Evolutionary conservation across 2,888 invertebrate genomes (phyloP), one percentile per base, ranked within the genome.

Genomic region (Stramonita haemastoma): DNA sequence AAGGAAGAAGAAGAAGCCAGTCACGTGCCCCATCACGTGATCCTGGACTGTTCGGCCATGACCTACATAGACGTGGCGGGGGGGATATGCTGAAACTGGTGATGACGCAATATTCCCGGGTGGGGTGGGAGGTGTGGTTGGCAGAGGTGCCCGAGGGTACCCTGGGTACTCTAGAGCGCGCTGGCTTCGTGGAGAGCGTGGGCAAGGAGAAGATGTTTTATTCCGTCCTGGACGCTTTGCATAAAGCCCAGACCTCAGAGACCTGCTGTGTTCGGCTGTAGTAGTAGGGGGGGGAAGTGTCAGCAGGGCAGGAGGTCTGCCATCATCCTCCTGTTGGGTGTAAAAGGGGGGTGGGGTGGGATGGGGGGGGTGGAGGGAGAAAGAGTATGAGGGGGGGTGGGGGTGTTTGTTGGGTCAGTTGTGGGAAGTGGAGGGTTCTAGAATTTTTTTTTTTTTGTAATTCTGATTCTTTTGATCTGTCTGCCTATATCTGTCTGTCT

Each of bases 1-100:
- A 83, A 46, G n/a, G 90, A 22, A 4, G 29, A 32, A n/a, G 90
- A 22, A 4, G 29, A 32, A 1, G 34, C 19, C 19, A 34, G 4
- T 11, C 26, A 87, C 15, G 56, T 36, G 86, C 81, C 90, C 5
- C 90, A 88, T 17, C 89, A 91, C 70, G 89, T 95, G 81, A 91
- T 95, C 56, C 89, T 95, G n/a, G 95, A 95, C 90, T 95, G 94
- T 87, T 93, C 93, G 19, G 90, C 93, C n/a, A 92, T 95, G 56
- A 93, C 93, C 46, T 95, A 95, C 90, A 92, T 95, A 26, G 95
- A 95, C 87, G 90, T 94, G 0, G 93, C 93, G 95, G 95, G 0
- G 81, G 94, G 13, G 93, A 93, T 57, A 92, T 93, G 86, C 91
- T 95, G 46, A 92, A 92, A 90, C 90, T 91, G 87, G 91, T 94